These are phyloP conservation scores for Thera obeliscata DNA, from an alignment of 2,888 invertebrate species.

Conservation along the genomic window DNA sequence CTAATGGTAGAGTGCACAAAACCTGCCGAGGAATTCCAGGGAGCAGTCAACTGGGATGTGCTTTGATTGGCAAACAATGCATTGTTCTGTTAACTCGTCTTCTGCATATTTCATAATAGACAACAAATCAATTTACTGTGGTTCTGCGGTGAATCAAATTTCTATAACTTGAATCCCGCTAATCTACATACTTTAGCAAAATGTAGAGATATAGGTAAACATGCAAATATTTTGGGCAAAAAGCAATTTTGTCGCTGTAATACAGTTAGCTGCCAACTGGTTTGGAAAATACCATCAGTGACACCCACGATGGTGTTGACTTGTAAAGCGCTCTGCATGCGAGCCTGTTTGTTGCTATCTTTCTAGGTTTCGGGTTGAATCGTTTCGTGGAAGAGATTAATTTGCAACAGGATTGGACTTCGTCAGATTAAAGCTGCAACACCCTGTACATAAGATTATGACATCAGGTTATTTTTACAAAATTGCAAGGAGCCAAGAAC, in stretches of 20 bases:
- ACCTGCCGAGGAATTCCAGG: conserved; percentile 41
- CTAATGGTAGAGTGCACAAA: conserved; percentile 37
- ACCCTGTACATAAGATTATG: not conserved
- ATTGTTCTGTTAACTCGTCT: conserved; percentile 52
- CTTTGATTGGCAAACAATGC: conserved; percentile 74
- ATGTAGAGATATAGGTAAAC: conserved; percentile 31
- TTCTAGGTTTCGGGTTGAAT: conserved; percentile 25
- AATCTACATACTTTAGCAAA: conserved; percentile 33
- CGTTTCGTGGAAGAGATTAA: conserved; percentile 7
- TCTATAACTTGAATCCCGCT: conserved; percentile 23
- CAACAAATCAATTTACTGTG: conserved; percentile 44
- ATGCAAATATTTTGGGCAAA: conserved; percentile 52
- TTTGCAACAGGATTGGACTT: conserved; percentile 2
- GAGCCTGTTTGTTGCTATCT: conserved; percentile 15
- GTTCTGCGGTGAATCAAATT: conserved; percentile 34
- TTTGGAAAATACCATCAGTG: conserved; percentile 45
- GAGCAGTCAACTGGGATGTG: conserved; percentile 51
- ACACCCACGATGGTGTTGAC: conserved; percentile 28
- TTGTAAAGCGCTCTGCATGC: conserved; percentile 7
- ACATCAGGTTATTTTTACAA: conserved; percentile 5
- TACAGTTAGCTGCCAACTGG: conserved; percentile 57
- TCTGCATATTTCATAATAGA: conserved; percentile 47
- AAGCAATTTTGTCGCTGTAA: conserved; percentile 45
- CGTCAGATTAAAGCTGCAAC: not conserved
- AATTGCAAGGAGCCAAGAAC: conserved; percentile 12